Evolutionary conservation across 2,888 invertebrate genomes (phyloP).

Genomic region (Hirtodrosophila histrioides): DNA sequence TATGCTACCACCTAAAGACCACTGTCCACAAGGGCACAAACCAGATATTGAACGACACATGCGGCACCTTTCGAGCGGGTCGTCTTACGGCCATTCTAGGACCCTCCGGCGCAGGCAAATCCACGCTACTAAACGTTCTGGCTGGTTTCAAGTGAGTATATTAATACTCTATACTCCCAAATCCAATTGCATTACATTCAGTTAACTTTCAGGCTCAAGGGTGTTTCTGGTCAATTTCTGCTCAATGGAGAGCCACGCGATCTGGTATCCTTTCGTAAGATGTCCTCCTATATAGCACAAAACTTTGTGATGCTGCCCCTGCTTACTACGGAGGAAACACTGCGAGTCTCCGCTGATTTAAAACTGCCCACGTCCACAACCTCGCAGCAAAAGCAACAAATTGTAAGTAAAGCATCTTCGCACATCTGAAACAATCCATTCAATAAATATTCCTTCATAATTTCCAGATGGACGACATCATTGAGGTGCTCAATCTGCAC

Average conservation of each 20-base stretch:
- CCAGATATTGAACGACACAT: constrained; percentile 86
- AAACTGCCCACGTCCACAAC: constrained; percentile 89
- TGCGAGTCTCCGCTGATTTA: constrained; percentile 92
- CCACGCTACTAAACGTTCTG: constrained; percentile 90
- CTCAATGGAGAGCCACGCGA: constrained; percentile 89
- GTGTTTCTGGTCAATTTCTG: constrained; percentile 87
- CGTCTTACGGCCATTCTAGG: constrained; percentile 88
- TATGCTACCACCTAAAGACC: constrained; percentile 66
- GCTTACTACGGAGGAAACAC: constrained; percentile 92
- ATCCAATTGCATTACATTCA: no score
- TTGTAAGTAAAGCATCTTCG: constrained; percentile 85
- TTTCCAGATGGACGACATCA: constrained; percentile 90
- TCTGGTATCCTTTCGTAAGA: constrained; percentile 87
- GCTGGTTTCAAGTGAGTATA: constrained; percentile 88
- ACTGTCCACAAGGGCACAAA: constrained; percentile 15
- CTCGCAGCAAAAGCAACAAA: constrained; percentile 87
- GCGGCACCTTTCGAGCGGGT: constrained; percentile 87
- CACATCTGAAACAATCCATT: not conserved
- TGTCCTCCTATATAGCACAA: constrained; percentile 93
- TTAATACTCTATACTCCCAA: no score
- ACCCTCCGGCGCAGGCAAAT: constrained; percentile 91
- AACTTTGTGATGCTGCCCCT: constrained; percentile 91
- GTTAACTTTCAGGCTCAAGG: constrained; percentile 60
- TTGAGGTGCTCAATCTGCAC: constrained; percentile 89
- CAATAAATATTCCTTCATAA: no score